Percentiles rank a stretch among this genome's conserved stretches.
These are phyloP conservation scores for Daphoenositta chrysoptera DNA, from an alignment of 2,113 vertebrate species.

Conservation along the genomic window DNA sequence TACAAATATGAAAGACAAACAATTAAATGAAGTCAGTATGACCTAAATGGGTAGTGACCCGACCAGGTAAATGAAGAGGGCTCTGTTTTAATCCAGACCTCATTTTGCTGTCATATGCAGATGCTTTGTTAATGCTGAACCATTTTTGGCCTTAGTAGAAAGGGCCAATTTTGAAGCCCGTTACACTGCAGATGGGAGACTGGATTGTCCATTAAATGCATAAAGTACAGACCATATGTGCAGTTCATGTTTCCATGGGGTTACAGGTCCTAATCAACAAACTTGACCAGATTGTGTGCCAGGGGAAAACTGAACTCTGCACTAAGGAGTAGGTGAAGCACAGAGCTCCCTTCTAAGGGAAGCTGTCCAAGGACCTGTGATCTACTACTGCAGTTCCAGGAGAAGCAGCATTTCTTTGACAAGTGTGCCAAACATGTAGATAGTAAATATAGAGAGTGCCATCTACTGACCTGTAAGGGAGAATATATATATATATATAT, in stretches of 20 bases:
- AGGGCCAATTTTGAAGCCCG: background rate
- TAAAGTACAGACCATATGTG: background rate
- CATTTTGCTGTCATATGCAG: background rate
- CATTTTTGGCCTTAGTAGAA: background rate
- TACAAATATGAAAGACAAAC: background rate
- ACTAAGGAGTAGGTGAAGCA: background rate
- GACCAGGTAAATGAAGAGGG: background rate
- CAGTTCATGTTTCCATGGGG: background rate
- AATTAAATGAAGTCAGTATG: background rate
- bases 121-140: background rate
- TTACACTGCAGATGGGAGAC: background rate
- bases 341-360: background rate
- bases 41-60: background rate
- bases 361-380: background rate
- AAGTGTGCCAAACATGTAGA: background rate
- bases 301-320: background rate
- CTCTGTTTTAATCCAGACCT: background rate
- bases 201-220: background rate
- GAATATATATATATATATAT: background rate
- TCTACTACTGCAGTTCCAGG: background rate
- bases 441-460: conserved; percentile 68
- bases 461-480: conserved; percentile 47
- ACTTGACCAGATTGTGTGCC: background rate
- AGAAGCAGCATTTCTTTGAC: background rate
- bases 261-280: background rate